Conservation (phyloP, 2,113 vertebrate genomes). For the Gavia stellata region DNA sequence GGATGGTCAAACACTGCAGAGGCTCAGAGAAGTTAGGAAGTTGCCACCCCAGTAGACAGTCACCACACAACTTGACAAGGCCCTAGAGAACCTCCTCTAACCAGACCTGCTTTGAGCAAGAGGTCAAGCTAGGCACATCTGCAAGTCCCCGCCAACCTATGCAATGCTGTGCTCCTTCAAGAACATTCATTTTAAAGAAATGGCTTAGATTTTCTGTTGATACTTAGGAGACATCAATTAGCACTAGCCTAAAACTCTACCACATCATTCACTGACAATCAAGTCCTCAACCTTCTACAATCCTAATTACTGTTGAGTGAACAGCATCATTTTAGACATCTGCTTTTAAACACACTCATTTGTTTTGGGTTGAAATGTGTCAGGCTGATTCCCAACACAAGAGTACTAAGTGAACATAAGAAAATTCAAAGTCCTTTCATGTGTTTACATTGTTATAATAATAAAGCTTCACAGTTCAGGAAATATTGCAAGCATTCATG, state of each 20-base stretch:
- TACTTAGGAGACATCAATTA: fast-evolving
- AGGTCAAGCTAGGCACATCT: background rate
- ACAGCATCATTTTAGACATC: background rate
- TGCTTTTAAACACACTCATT: fast-evolving
- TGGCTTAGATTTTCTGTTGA: background rate
- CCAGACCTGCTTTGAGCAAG: background rate
- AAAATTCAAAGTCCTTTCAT: background rate
- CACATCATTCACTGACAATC: background rate
- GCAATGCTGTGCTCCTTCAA: background rate
- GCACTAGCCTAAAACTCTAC: background rate
- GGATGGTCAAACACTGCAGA: background rate
- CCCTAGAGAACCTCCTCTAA: background rate
- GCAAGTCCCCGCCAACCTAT: background rate
- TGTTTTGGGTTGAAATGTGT: fast-evolving
- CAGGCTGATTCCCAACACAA: background rate
- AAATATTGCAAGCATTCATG: background rate
- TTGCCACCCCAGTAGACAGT: background rate
- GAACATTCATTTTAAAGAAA: background rate
- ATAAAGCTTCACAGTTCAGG: background rate
- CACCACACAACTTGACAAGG: background rate
- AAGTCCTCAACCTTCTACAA: background rate
- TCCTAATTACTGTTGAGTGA: fast-evolving
- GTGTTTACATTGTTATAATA: background rate
- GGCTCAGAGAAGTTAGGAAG: background rate
- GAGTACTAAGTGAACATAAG: background rate